A percentile compares a stretch with the other conserved stretches of the same genome.
phyloP scores from a whole-genome alignment of 2,797 vertebrate genomes.

The Chaenodraco wilsoni region DNA sequence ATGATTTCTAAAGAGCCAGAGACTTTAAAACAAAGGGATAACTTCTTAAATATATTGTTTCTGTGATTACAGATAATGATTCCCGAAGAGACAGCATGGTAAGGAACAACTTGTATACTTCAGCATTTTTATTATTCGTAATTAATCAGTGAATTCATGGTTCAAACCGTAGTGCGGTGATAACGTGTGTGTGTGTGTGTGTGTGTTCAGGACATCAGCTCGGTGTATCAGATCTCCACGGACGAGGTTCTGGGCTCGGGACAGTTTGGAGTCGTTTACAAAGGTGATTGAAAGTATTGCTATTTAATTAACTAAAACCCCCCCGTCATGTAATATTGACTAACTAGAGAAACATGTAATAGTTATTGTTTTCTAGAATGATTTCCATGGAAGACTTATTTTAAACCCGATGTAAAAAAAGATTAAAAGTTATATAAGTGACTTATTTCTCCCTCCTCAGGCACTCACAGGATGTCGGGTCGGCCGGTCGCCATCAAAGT shows the following conservation, averaged over 20 bases:
- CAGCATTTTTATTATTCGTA: neutral
- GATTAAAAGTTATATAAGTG: too few relatives aligned
- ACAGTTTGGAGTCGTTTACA: slow-evolving; percentile 85
- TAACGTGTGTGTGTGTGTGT: slow-evolving; percentile 28
- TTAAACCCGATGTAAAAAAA: neutral
- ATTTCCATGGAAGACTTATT: neutral
- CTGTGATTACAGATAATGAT: slow-evolving; percentile 37
- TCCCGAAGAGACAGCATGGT: slow-evolving; percentile 42
- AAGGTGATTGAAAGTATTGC: slow-evolving; percentile 59
- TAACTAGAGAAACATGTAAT: too few relatives aligned
- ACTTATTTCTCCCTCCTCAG: slow-evolving; percentile 47
- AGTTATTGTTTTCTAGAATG: neutral
- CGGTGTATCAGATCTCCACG: slow-evolving; percentile 82
- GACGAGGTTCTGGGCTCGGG: slow-evolving; percentile 85
- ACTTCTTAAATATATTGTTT: neutral
- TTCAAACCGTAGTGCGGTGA: too few relatives aligned
- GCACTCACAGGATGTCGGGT: slow-evolving; percentile 79
- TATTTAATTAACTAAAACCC: too few relatives aligned
- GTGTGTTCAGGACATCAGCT: slow-evolving; percentile 79
- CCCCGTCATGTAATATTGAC: too few relatives aligned
- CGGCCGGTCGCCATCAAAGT: slow-evolving; percentile 81
- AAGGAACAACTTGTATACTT: slow-evolving; percentile 11
- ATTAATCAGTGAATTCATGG: neutral
- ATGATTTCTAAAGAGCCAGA: neutral
- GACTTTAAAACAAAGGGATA: neutral